Base-by-base conservation (phyloP, 2,888 invertebrate genomes). In the Epistrophella euchroma region DNA sequence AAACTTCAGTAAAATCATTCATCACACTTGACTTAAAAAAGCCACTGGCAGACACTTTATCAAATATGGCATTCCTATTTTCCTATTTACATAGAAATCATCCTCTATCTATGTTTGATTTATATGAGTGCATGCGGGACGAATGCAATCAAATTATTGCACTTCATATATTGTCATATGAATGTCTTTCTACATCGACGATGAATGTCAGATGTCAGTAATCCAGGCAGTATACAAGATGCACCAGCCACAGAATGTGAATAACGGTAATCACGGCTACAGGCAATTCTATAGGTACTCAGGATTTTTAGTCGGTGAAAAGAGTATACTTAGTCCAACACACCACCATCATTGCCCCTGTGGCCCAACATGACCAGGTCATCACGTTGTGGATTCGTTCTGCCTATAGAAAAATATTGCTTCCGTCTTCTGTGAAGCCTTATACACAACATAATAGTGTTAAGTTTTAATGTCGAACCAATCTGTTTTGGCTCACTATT, bases 81-180 rank as follows among this genome's bases (percentile, higher is more conserved):
- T 47, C 79, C 62, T 85, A 68, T 76, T 75, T 79, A 84, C 84
- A 79, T 75, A 75, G 37, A 58, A 66, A 72, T 72, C 79, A 58
- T 68, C 75, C 37, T 72, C 75, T 37, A 75, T 75, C 58, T 17
- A 47, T 28, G 52, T 25, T 47, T 78, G 62, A 78, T 71, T 73
- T 71, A 71, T 73, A 25, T 2, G 22, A 50, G 22, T 13, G 28
- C 32, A 37, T 22, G 19, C 25, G 45, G n/a, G n/a, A 43, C 43
- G 28, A 28, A 68, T 47, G 52, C 43, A 74, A 83, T 78, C 78
- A 70, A 78, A 74, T 83, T 55, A 70, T 78, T 35, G 22, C 60
- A 71, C 28, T 73, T 45, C 50, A 52, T 25, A 32, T 25, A 43
- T 71, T n/a, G 17, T 11, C 56, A 56, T 35, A 13, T 7, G 15